Evolutionary conservation across 2,797 vertebrate species (phyloP).

Genomic region (Scolopax bukidnonensis): DNA sequence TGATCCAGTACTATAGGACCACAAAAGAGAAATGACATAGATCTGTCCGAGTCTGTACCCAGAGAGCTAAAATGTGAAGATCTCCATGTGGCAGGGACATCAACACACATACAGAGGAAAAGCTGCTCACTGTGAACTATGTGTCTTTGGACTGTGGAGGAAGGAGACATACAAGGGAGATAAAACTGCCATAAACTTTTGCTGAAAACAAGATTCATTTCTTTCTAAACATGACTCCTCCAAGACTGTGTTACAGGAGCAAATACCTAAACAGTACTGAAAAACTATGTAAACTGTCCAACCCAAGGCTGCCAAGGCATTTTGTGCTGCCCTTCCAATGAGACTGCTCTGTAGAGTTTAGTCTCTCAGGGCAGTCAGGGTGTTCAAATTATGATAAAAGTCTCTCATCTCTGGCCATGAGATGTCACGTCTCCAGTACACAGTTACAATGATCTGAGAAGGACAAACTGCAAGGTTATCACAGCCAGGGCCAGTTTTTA

Average conservation of each 20-base stretch:
- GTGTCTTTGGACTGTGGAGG: background rate
- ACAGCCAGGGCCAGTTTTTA: background rate
- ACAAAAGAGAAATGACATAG: background rate
- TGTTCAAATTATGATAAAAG: conserved; percentile 9
- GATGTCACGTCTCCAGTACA: background rate
- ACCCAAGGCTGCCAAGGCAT: background rate
- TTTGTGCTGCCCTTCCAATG: background rate
- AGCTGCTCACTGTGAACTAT: background rate
- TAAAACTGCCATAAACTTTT: background rate
- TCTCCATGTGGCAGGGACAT: background rate
- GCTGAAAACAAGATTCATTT: background rate
- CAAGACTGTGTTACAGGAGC: background rate
- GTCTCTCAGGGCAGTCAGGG: background rate
- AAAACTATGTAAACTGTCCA: background rate
- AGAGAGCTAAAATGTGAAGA: background rate
- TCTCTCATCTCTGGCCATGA: background rate
- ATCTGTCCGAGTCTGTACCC: background rate
- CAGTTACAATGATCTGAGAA: background rate
- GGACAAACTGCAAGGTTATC: conserved; percentile 24
- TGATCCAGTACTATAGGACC: background rate
- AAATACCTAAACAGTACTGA: background rate
- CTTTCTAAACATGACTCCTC: background rate
- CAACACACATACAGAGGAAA: background rate
- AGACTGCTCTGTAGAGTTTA: background rate
- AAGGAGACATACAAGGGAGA: background rate